phyloP scores from a whole-genome alignment of 2,113 vertebrate genomes.

The Ailuropoda melanoleuca region DNA sequence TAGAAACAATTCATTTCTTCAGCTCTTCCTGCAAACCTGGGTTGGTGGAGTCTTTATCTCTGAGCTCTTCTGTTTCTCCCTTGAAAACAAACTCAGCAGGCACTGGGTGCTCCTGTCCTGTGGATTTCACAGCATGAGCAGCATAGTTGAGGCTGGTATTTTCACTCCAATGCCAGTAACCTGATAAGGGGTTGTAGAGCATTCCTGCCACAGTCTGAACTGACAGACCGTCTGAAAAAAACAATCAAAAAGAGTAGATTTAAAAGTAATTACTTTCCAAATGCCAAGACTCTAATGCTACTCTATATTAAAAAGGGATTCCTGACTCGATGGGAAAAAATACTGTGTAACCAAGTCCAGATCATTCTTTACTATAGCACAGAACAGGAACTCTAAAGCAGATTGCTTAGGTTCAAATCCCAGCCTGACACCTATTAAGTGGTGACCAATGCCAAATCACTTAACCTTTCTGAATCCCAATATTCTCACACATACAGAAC shows the following conservation, averaged over 20 bases:
- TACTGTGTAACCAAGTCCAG: not conserved
- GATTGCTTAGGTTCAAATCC: not conserved
- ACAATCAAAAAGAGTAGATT: not conserved
- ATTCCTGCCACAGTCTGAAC: constrained; percentile 92
- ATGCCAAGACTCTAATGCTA: not conserved
- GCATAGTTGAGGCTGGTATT: constrained; percentile 93
- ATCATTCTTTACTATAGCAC: not conserved
- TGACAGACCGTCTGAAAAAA: constrained; percentile 88
- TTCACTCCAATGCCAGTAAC: constrained; percentile 91
- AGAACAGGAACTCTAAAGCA: not conserved
- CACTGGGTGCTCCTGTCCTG: not conserved
- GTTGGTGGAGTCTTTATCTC: constrained; percentile 37
- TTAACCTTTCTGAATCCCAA: not conserved
- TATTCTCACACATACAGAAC: not conserved
- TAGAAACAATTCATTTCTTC: constrained; percentile 30
- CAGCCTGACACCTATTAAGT: not conserved
- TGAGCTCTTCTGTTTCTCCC: not conserved
- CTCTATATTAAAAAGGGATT: not conserved
- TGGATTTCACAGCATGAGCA: constrained; percentile 89
- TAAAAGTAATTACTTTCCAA: not conserved
- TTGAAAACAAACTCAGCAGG: constrained; percentile 20
- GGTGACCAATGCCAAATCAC: not conserved
- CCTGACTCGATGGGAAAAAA: not conserved
- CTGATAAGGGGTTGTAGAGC: constrained; percentile 92
- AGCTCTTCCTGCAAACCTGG: not conserved